Evolutionary conservation across 1,140 invertebrate genomes (phyloP), one percentile per base, ranked within the genome.

Genomic region (Anastatus disparis): DNA sequence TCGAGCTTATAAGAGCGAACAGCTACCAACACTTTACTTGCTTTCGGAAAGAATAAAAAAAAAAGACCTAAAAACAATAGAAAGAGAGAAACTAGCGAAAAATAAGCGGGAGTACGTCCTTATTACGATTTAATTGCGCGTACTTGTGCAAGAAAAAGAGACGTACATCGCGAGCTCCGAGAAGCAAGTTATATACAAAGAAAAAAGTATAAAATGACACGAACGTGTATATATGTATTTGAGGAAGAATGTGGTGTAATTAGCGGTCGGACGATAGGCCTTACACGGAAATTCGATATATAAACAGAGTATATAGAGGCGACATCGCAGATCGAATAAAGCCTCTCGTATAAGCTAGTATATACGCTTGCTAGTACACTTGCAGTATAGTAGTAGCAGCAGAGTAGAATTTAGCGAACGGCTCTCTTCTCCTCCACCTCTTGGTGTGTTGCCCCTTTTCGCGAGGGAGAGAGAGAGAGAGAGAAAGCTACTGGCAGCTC

Each of bases 221-320:
- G n/a, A n/a, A n/a, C n/a, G n/a, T n/a, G n/a, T n/a, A n/a, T n/a
- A n/a, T n/a, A n/a, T n/a, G n/a, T n/a, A n/a, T n/a, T n/a, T n/a
- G n/a, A n/a, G 44, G 8, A n/a, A 38, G 7, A 62, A 62, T 46
- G 38, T 15, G 40, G 48, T 29, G 63, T 71, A 71, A 71, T 71
- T 71, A 71, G 69, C 69, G 69, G 69, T 55, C 24, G 52, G 42
- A 27, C 61, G 53, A 46, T 63, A 63, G 50, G 59, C 55, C 65
- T 55, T 12, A 26, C 7, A n/a, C n/a, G n/a, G n/a, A n/a, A n/a
- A n/a, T n/a, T n/a, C n/a, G n/a, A n/a, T n/a, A n/a, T n/a, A n/a
- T n/a, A n/a, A n/a, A n/a, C n/a, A n/a, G n/a, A n/a, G n/a, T n/a
- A n/a, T n/a, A n/a, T n/a, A n/a, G n/a, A 29, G 29, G 65, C 65